Percentiles rank a stretch among this genome's conserved stretches.
phyloP scores from a whole-genome alignment of 2,113 vertebrate species.

The Aldabrachelys gigantea region DNA sequence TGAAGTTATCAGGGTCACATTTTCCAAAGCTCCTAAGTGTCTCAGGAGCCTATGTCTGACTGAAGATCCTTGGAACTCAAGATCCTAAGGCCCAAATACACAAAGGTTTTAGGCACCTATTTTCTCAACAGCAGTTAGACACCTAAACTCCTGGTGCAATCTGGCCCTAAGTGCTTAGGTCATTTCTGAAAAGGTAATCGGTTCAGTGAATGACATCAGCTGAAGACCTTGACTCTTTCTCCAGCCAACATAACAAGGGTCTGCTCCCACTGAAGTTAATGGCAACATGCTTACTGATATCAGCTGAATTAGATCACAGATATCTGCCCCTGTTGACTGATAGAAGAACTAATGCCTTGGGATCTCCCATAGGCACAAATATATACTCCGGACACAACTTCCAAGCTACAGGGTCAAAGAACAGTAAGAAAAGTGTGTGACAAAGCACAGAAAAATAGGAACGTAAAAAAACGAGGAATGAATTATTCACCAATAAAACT shows the following conservation, averaged over 20 bases:
- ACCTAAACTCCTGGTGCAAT: not conserved
- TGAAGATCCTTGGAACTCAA: constrained; percentile 11
- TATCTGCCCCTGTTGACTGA: not conserved
- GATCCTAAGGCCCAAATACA: constrained; percentile 21
- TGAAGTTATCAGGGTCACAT: constrained; percentile 4
- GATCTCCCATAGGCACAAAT: not conserved
- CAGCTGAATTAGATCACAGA: not conserved
- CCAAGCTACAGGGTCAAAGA: not conserved
- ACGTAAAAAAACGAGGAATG: not conserved
- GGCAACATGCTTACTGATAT: not conserved
- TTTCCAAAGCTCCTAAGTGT: constrained; percentile 4
- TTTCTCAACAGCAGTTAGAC: not conserved
- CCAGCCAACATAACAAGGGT: not conserved
- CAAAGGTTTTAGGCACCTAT: not conserved
- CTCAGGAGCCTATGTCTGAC: not conserved
- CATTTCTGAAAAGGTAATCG: not conserved
- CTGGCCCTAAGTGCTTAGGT: not conserved
- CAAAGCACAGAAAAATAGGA: not conserved
- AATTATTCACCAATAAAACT: constrained; percentile 4
- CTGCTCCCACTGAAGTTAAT: not conserved
- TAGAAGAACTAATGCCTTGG: rapidly evolving
- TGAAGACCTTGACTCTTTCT: not conserved
- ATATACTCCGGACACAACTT: not conserved
- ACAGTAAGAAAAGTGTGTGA: not conserved
- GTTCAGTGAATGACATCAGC: not conserved